Base-by-base conservation (phyloP, 2,888 invertebrate species). In the Scaeva pyrastri region DNA sequence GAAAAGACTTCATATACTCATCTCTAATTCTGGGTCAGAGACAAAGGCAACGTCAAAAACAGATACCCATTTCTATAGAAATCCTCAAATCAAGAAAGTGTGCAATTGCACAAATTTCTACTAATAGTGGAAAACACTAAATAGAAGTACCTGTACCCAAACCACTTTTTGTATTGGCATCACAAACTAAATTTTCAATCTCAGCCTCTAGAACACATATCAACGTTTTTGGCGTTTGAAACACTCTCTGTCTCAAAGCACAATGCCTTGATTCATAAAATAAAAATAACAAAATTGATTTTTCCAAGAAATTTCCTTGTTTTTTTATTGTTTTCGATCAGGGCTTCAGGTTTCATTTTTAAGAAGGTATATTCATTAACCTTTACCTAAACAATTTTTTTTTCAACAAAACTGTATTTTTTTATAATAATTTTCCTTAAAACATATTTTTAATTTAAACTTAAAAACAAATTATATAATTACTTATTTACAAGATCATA, bases 241-340 rank as follows among this genome's bases (percentile, higher is more conserved):
- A 26, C 26, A 6, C n/a, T n/a, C n/a, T 26, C 6, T 4, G 3
- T 8, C 31, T 31, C 8, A 31, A 31, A 16, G 5, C 43, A n/a
- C n/a, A n/a, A n/a, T n/a, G n/a, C 14, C 14, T 43, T 43, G 14
- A 0, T n/a, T 14, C 14, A 21, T 19, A 10, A 50, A 71, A 52
- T 23, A 62, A 68, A 62, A 55, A 48, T 31, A 12, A 36, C 21
- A 7, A 6, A 58, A 19, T 45, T 12, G 11, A 16, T 48, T 56
- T 70, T 56, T 71, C 76, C 55, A 56, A 66, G 48, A 81, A 71
- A 41, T 45, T 75, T 71, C n/a, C 45, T 70, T 76, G 52, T 52
- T 62, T 83, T n/a, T 79, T 81, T 81, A 71, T 81, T 81, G 48
- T 81, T 78, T 78, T 83, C 55, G 68, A 70, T 70, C 73, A 55